Base-by-base conservation (phyloP, 2,888 invertebrate species). In the Lasioglossum malachurum region DNA sequence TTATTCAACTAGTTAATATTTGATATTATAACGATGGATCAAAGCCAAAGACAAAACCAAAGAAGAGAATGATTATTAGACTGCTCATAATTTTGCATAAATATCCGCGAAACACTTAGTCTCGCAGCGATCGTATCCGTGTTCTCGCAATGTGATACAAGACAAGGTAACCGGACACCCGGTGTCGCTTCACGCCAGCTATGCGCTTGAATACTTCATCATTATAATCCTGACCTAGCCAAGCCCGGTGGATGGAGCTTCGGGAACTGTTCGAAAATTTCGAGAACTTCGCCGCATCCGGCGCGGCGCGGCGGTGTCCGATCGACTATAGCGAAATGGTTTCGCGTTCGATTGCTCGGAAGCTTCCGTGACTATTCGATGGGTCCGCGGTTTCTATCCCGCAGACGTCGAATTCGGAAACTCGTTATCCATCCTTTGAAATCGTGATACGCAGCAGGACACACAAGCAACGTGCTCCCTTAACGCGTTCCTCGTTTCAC, bases 101-200 rank as follows among this genome's bases (percentile, higher is more conserved):
- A 57, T 4, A 57, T 57, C 57, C 57, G n/a, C n/a, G 57, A 1
- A 12, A 16, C 16, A 12, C 19, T 31, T 14, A 19, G 64, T 31
- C 16, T 38, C n/a, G n/a, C 46, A 16, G 38, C 35, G 71, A 12
- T 38, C 27, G 64, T 46, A 73, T 64, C 38, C 73, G 31, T 14
- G 72, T 60, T 16, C n/a, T 16, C 16, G 74, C 77, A 41, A 78
- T 75, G 41, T 60, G 46, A 67, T 49, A 64, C 83, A 71, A 53
- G 73, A 5, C 41, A n/a, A 16, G n/a, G n/a, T 1, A 44, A 67
- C 46, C 16, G 19, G 75, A n/a, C 41, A 46, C 12, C 44, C 16
- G 69, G 75, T 73, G 57, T 79, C 67, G 44, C 35, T n/a, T 64
- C n/a, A 44, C 10, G 23, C 23, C 16, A n/a, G 1, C 16, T 27